A percentile compares a stretch with the other conserved stretches of the same genome.
phyloP scores from a whole-genome alignment of 2,888 invertebrate species.

The Euphydryas editha region DNA sequence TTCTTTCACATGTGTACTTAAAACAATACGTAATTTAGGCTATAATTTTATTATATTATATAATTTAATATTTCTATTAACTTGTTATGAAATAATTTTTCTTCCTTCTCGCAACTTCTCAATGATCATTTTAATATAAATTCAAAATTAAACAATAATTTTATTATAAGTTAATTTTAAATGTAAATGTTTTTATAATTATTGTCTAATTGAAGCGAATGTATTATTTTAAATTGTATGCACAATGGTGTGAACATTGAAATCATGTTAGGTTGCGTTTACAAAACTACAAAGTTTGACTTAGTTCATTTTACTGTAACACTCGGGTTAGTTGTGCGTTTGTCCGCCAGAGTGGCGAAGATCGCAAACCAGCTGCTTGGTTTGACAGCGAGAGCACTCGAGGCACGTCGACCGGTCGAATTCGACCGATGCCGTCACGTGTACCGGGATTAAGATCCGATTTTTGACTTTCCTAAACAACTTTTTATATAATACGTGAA shows the following conservation, averaged over 20 bases:
- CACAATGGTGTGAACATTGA: neutral
- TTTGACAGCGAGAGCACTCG: conserved; percentile 67
- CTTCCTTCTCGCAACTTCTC: no score
- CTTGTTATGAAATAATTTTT: no score
- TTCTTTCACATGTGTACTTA: neutral
- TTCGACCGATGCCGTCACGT: conserved; percentile 59
- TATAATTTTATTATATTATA: no score
- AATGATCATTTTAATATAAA: no score
- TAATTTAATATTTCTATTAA: no score
- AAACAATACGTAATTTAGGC: conserved; percentile 2
- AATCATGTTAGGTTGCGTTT: neutral
- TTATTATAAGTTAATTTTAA: no score
- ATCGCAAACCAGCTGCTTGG: conserved; percentile 51
- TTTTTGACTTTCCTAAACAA: conserved; percentile 64
- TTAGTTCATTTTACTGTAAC: conserved; percentile 52
- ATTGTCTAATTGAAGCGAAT: neutral
- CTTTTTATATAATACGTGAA: conserved; percentile 61
- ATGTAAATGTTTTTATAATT: no score
- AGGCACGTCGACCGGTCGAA: conserved; percentile 61
- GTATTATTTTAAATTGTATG: neutral
- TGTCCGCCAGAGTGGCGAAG: conserved; percentile 73
- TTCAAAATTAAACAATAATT: no score
- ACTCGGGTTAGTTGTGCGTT: conserved; percentile 69
- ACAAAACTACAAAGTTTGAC: conserved; percentile 35
- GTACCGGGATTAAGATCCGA: conserved; percentile 57